These are phyloP conservation scores for Chloroceryle inda DNA, from an alignment of 2,797 vertebrate species.

Conservation along the genomic window DNA sequence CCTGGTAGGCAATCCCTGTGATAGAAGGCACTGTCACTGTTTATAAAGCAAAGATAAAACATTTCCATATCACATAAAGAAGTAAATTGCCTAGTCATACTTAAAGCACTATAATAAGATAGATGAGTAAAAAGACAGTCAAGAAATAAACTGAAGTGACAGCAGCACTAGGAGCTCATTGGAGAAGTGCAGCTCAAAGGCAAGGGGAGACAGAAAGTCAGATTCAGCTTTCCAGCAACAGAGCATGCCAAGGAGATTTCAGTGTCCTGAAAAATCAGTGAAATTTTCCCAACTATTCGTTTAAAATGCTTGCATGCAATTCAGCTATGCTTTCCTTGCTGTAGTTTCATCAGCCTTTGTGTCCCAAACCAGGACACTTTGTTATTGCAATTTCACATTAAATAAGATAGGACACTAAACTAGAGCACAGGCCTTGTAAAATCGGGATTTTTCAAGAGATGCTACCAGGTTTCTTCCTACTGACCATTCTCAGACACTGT, in stretches of 20 bases:
- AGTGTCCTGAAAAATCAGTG: background rate
- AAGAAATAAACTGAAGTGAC: conserved; percentile 18
- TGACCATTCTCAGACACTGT: background rate
- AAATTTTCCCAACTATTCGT: background rate
- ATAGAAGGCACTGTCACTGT: conserved; percentile 32
- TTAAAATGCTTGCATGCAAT: background rate
- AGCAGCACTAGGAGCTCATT: conserved; percentile 13
- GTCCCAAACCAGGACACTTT: too few species aligned
- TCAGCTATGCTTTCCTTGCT: background rate
- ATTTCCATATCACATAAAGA: conserved; percentile 49
- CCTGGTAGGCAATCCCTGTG: background rate
- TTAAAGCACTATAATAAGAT: conserved; percentile 46
- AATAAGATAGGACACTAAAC: rapidly evolving
- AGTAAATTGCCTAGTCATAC: conserved; percentile 71
- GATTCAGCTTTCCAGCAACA: background rate
- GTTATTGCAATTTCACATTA: background rate
- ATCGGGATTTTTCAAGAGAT: background rate
- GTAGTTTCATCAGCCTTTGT: background rate
- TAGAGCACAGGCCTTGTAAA: background rate
- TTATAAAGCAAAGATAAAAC: conserved; percentile 55
- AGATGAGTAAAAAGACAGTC: conserved; percentile 49
- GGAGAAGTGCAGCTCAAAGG: conserved; percentile 24
- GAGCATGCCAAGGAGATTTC: background rate
- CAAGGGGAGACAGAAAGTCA: background rate
- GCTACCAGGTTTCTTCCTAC: background rate